Percentiles rank a stretch among this genome's conserved stretches.
These are phyloP conservation scores for Gymnoscelis rufifasciata DNA, from an alignment of 2,888 invertebrate genomes.

Conservation along the genomic window DNA sequence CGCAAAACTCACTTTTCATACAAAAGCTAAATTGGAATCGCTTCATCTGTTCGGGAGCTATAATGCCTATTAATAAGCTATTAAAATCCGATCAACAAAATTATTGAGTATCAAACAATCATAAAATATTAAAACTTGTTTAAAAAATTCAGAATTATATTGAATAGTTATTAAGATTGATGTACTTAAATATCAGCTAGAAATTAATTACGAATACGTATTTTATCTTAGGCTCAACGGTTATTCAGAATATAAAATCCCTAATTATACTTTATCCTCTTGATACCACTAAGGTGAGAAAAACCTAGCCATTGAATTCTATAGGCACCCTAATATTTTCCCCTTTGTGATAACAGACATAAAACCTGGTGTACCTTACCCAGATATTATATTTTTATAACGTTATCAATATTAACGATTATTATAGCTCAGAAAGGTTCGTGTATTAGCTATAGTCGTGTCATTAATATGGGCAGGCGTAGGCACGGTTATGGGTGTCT, in stretches of 20 bases:
- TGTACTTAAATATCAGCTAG: no score
- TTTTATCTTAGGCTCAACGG: not conserved
- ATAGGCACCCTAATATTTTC: slow-evolving; percentile 34
- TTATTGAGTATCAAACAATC: no score
- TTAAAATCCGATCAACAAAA: no score
- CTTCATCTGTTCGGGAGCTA: no score
- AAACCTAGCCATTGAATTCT: slow-evolving; percentile 14
- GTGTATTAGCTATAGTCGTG: slow-evolving; percentile 10
- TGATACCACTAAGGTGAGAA: slow-evolving; percentile 4
- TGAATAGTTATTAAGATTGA: no score
- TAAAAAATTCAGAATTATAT: no score
- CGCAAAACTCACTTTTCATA: no score
- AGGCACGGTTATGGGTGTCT: not conserved
- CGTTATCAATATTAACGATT: slow-evolving; percentile 32
- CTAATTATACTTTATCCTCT: no score
- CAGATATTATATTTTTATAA: slow-evolving; percentile 38
- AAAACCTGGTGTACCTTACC: slow-evolving; percentile 27
- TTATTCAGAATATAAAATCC: not conserved
- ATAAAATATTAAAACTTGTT: no score
- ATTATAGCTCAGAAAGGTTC: slow-evolving; percentile 13
- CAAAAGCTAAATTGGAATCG: no score
- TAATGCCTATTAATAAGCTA: no score
- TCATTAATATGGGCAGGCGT: not conserved
- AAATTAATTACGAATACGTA: no score
- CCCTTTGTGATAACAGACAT: slow-evolving; percentile 36